These are phyloP conservation scores for Oscheius sp. DNA, from an alignment of 1,140 invertebrate species.

Conservation along the genomic window DNA sequence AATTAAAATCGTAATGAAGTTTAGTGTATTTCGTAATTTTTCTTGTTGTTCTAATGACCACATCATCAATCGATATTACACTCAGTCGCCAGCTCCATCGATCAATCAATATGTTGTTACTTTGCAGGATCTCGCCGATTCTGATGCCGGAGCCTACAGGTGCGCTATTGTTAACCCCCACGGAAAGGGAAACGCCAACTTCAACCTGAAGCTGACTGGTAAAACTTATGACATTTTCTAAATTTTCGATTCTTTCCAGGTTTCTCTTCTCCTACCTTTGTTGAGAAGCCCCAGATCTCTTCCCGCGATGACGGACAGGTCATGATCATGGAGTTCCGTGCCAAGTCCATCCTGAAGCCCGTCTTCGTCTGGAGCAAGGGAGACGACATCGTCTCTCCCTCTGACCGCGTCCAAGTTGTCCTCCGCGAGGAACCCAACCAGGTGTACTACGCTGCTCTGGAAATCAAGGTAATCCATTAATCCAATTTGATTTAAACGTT, in stretches of 20 bases:
- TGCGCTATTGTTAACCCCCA: conserved; percentile 63
- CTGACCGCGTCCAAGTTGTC: conserved; percentile 70
- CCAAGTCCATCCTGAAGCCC: conserved; percentile 87
- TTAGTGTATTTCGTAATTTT: no score
- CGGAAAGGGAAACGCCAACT: conserved; percentile 62
- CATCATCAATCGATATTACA: no score
- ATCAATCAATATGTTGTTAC: no score
- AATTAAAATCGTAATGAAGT: no score
- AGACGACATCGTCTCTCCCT: conserved; percentile 77
- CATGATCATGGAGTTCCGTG: conserved; percentile 94
- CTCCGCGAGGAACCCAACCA: conserved; percentile 56
- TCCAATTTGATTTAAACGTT: neutral
- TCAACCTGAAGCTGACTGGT: conserved; percentile 62
- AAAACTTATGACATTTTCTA: conserved; percentile 25
- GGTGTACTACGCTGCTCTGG: conserved; percentile 59
- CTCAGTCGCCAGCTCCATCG: no score
- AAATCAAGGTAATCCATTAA: conserved; percentile 44
- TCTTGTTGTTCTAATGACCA: no score
- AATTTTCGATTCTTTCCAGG: conserved; percentile 45
- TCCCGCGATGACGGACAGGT: conserved; percentile 91
- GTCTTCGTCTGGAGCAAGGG: conserved; percentile 86
- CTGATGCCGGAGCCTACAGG: conserved; percentile 65
- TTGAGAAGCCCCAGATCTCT: conserved; percentile 90
- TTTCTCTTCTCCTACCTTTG: conserved; percentile 84
- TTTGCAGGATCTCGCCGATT: conserved; percentile 58